These are phyloP conservation scores for Orthosia gracilis DNA, from an alignment of 2,888 invertebrate genomes.

Conservation along the genomic window DNA sequence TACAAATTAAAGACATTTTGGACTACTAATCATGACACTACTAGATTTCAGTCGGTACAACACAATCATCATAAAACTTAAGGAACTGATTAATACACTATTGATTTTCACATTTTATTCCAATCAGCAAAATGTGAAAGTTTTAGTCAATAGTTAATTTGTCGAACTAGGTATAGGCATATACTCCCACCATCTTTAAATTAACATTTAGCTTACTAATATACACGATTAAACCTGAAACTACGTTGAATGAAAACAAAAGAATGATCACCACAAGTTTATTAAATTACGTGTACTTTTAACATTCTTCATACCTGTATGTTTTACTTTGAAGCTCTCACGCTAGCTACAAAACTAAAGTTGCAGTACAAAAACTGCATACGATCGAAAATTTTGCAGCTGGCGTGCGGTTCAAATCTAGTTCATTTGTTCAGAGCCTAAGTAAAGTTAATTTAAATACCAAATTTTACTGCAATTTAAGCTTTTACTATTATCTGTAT, in stretches of 20 bases:
- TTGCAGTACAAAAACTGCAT: neutral
- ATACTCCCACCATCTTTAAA: neutral
- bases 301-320: constrained; percentile 32
- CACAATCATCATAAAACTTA: neutral
- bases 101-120: neutral
- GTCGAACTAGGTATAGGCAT: neutral
- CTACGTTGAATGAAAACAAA: constrained; percentile 32
- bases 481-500: neutral
- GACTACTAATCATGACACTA: neutral
- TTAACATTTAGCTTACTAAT: no score
- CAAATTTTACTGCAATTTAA: constrained; percentile 7
- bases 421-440: neutral
- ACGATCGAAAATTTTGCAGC: neutral
- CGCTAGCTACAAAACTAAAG: neutral
- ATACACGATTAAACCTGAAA: neutral
- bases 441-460: neutral
- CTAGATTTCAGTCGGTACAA: neutral
- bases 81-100: neutral
- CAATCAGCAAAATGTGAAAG: neutral
- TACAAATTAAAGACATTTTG: neutral
- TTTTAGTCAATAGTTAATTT: no score
- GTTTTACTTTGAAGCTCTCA: neutral
- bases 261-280: constrained; percentile 38
- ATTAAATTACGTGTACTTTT: constrained; percentile 31
- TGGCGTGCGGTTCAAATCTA: neutral